Conservation (phyloP, 2,797 vertebrate genomes). For the Meriones psammophilus region DNA sequence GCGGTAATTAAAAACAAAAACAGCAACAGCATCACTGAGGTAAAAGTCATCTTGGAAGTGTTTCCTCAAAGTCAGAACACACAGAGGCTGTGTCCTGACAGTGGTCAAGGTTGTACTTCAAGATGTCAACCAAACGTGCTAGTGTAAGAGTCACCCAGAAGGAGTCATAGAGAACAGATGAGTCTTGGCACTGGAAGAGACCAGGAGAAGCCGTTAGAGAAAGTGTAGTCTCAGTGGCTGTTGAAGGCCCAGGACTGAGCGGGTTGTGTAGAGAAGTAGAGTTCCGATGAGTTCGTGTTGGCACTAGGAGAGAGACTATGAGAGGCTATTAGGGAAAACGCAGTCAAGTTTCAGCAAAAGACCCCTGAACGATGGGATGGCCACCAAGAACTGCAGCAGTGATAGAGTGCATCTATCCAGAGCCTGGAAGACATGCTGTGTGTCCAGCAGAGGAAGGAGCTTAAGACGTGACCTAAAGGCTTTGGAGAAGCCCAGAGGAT, state of each 20-base stretch:
- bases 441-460: not conserved
- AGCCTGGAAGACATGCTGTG: not conserved
- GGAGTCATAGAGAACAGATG: not conserved
- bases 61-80: not conserved
- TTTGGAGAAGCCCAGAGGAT: not conserved
- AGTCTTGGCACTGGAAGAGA: not conserved
- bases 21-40: not conserved
- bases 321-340: not conserved
- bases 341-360: not conserved
- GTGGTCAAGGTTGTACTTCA: not conserved
- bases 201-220: too few species aligned
- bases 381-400: not conserved
- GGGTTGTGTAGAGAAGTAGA: not conserved
- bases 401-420: not conserved
- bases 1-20: not conserved
- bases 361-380: not conserved
- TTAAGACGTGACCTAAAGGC: not conserved
- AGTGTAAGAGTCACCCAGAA: not conserved
- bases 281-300: not conserved
- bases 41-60: too few species aligned
- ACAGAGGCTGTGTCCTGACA: not conserved
- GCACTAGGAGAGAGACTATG: not conserved
- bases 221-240: not conserved
- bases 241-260: too few species aligned
- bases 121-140: not conserved